Evolutionary conservation across 2,113 vertebrate genomes (phyloP).

Genomic region (Hydrochoerus hydrochaeris): DNA sequence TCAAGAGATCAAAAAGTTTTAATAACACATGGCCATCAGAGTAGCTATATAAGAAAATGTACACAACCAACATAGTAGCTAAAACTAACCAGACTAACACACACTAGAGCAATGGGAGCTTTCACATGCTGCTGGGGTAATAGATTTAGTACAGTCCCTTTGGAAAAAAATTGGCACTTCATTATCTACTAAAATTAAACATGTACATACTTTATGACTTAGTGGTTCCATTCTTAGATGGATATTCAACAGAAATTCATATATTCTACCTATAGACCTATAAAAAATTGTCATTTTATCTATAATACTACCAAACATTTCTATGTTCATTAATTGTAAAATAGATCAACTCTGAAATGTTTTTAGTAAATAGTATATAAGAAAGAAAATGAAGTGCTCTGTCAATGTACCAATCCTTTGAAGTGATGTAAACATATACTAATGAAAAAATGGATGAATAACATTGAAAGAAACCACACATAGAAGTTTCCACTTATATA

Average conservation of each 20-base stretch:
- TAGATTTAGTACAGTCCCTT: constrained; percentile 12
- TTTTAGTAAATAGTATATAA: not conserved
- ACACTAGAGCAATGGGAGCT: not conserved
- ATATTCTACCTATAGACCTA: not conserved
- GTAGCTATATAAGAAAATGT: not conserved
- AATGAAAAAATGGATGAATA: not conserved
- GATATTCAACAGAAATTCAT: constrained; percentile 27
- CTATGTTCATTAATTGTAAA: not conserved
- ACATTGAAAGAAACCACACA: constrained; percentile 51
- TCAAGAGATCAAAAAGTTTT: constrained; percentile 34
- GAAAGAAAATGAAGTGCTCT: not conserved
- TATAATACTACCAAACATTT: not conserved
- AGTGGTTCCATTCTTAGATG: constrained; percentile 2
- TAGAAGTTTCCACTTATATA: constrained; percentile 22
- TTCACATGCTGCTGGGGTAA: not conserved
- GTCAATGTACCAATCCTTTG: not conserved
- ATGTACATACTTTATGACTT: not conserved
- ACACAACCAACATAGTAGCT: not conserved
- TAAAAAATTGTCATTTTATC: not conserved
- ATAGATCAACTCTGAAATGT: not conserved
- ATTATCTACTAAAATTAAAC: constrained; percentile 55
- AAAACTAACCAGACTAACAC: constrained; percentile 42
- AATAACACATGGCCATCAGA: not conserved
- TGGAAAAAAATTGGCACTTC: constrained; percentile 17
- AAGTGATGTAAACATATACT: not conserved